Conservation (phyloP, 2,797 vertebrate species). For the Semaprochilodus insignis region DNA sequence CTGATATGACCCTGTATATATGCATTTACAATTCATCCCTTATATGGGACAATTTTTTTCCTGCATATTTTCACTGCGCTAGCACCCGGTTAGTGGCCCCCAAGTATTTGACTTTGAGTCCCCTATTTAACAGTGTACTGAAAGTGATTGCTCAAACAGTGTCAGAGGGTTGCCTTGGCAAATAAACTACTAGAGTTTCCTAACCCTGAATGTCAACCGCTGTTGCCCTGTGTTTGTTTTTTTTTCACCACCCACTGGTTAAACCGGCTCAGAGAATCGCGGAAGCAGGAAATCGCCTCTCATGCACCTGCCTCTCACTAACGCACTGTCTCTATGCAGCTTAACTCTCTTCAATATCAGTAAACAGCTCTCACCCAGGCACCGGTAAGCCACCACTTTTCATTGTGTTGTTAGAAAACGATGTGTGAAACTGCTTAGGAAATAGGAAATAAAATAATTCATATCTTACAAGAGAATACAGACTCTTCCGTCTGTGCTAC, state of each 20-base stretch:
- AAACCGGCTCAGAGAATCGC: slow-evolving; percentile 19
- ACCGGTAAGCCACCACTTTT: slow-evolving; percentile 47
- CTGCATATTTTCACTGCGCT: too few relatives aligned
- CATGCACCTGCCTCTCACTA: slow-evolving; percentile 17
- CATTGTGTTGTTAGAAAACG: background rate
- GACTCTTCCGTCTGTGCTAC: background rate
- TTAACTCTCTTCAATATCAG: background rate
- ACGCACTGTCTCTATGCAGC: background rate
- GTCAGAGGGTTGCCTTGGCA: background rate
- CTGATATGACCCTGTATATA: too few relatives aligned
- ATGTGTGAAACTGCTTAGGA: background rate
- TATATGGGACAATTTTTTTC: too few relatives aligned
- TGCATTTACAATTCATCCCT: too few relatives aligned
- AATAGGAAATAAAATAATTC: background rate
- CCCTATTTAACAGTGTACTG: too few relatives aligned
- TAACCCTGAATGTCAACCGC: background rate
- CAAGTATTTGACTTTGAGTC: too few relatives aligned
- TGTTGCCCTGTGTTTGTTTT: background rate
- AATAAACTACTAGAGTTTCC: background rate
- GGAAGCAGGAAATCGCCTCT: slow-evolving; percentile 52
- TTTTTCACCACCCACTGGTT: slow-evolving; percentile 26
- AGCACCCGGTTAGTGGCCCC: too few relatives aligned
- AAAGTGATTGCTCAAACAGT: background rate
- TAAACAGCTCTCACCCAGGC: slow-evolving; percentile 1
- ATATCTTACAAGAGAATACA: too few relatives aligned